A percentile compares a stretch with the other conserved stretches of the same genome.
Conservation (phyloP, 2,113 vertebrate species). For the Tragelaphus buxtoni region DNA sequence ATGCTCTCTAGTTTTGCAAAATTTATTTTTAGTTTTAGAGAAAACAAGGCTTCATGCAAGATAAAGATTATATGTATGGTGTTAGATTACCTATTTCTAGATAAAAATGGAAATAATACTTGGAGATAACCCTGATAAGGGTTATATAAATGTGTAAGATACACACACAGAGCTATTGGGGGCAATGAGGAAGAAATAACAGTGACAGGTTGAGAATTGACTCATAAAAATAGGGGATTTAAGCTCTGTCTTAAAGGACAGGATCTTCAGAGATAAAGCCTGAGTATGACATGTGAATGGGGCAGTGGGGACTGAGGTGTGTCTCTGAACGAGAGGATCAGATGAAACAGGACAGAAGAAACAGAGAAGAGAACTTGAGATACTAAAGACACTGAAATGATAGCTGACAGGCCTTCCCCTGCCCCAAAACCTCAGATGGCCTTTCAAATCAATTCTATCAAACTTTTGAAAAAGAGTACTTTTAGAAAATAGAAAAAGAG, state of each 20-base stretch:
- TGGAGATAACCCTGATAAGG: background rate
- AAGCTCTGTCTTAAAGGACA: background rate
- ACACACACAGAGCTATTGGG: background rate
- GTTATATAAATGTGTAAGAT: background rate
- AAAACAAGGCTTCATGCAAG: background rate
- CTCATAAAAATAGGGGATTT: background rate
- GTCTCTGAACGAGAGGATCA: background rate
- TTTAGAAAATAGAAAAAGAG: background rate
- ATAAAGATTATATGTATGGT: background rate
- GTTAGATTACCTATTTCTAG: background rate
- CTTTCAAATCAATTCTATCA: constrained; percentile 14
- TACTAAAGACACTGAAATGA: background rate
- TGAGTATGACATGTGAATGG: background rate
- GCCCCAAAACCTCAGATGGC: background rate
- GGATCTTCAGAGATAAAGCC: background rate
- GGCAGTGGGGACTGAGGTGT: background rate
- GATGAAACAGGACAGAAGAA: background rate
- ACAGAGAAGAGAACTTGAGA: background rate
- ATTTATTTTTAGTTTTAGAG: constrained; percentile 31
- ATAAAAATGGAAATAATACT: background rate
- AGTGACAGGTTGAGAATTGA: background rate
- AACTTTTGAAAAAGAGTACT: background rate
- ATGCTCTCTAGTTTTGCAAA: background rate
- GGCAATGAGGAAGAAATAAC: background rate
- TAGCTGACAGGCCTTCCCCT: background rate